Percentiles rank a stretch among this genome's conserved stretches.
phyloP scores from a whole-genome alignment of 30 jellyfish, hydroid and myxozoan species.

The Sanderia malayensis region DNA sequence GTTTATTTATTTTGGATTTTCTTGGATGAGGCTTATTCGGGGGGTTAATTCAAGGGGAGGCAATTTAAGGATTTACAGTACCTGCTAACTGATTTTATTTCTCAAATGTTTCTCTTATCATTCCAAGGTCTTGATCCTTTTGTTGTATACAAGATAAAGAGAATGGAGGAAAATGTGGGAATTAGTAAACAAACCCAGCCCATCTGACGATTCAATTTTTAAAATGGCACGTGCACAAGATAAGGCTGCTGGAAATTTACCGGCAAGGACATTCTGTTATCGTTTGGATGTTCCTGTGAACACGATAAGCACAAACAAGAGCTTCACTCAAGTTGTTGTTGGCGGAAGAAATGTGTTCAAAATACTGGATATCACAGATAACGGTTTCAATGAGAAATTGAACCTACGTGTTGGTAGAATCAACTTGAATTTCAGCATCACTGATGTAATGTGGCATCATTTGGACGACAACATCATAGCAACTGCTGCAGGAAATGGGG shows the following conservation, averaged over 20 bases:
- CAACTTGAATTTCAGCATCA: constrained; percentile 75
- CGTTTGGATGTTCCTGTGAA: constrained; percentile 74
- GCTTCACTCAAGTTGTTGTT: constrained; percentile 82
- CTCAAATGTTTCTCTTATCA: no score
- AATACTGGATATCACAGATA: constrained; percentile 60
- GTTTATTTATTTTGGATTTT: no score
- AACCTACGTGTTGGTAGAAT: constrained; percentile 82
- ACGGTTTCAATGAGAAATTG: constrained; percentile 59
- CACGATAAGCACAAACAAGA: constrained; percentile 71
- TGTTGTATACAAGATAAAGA: no score
- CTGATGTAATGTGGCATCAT: constrained; percentile 94
- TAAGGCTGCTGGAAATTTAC: constrained; percentile 50
- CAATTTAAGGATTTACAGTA: no score
- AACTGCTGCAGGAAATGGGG: constrained; percentile 97
- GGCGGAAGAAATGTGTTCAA: constrained; percentile 89
- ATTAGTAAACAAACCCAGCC: constrained; percentile 62
- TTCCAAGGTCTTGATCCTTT: no score
- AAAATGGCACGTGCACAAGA: constrained; percentile 77
- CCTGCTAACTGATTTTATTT: no score
- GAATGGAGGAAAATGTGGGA: constrained; percentile 78
- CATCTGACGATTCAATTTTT: constrained; percentile 37
- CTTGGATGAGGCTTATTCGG: no score
- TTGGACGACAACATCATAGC: constrained; percentile 76
- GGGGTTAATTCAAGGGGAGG: no score
- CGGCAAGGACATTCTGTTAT: constrained; percentile 65